Evolutionary conservation across 2,797 vertebrate genomes (phyloP).

Genomic region (Nannoperca obscura): DNA sequence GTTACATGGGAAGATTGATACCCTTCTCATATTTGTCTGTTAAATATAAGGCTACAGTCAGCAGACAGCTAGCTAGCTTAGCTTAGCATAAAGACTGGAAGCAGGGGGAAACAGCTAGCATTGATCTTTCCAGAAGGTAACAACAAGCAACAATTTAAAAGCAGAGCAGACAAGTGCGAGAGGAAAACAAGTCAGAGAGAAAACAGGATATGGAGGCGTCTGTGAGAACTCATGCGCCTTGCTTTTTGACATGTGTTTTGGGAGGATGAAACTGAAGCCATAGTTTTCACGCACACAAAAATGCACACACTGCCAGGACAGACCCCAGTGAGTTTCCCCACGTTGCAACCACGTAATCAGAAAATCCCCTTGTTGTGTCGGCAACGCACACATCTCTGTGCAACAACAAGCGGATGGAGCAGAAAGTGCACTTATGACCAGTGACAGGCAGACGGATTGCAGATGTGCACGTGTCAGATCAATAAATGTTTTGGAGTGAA

Average conservation of each 20-base stretch:
- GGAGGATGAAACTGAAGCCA: slow-evolving; percentile 49
- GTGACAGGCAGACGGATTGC: slow-evolving; percentile 50
- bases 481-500: slow-evolving; percentile 55
- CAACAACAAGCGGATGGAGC: slow-evolving; percentile 25
- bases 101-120: not conserved
- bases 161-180: not conserved
- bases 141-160: not conserved
- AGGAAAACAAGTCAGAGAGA: not conserved
- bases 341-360: slow-evolving; percentile 58
- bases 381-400: slow-evolving; percentile 25
- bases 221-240: slow-evolving; percentile 47
- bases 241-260: slow-evolving; percentile 58
- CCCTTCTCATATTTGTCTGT: not conserved
- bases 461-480: slow-evolving; percentile 69
- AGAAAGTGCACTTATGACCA: slow-evolving; percentile 39
- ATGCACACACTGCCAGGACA: slow-evolving; percentile 20
- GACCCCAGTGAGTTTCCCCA: slow-evolving; percentile 39
- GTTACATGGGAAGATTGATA: slow-evolving; percentile 3
- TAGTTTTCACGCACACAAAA: slow-evolving; percentile 37
- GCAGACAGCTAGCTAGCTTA: not conserved
- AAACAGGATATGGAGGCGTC: slow-evolving; percentile 28
- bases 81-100: not conserved
- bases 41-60: not conserved
- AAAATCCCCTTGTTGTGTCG: slow-evolving; percentile 33
- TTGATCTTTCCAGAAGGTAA: not conserved